A percentile compares a stretch with the other conserved stretches of the same genome.
These are phyloP conservation scores for Invenusta paracnida DNA, from an alignment of 2,888 invertebrate species.

Conservation along the genomic window DNA sequence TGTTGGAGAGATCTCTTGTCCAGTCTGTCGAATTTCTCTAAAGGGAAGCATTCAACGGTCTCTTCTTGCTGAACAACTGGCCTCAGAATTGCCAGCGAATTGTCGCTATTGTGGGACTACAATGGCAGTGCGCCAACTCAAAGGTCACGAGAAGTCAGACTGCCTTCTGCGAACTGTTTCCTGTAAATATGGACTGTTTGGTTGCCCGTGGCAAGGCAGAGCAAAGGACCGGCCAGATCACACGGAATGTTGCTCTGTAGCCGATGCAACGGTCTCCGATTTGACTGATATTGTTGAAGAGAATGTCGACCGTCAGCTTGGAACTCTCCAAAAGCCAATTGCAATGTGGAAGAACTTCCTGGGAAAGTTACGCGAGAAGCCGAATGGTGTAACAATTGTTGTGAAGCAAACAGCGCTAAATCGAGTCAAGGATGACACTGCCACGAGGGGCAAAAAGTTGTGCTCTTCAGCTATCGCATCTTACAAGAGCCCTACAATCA, in stretches of 20 bases:
- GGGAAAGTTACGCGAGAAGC: background rate
- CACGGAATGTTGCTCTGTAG: background rate
- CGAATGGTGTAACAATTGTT: conserved; percentile 17
- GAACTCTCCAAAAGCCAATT: background rate
- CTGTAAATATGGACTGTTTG: conserved; percentile 36
- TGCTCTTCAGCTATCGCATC: background rate
- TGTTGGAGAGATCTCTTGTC: conserved; percentile 30
- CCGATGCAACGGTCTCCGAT: conserved; percentile 6
- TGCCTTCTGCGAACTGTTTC: background rate
- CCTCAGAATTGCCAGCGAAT: conserved; percentile 33
- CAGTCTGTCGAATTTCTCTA: conserved; percentile 35
- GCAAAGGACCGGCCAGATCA: background rate
- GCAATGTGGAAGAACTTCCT: conserved; percentile 19
- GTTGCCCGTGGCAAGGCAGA: conserved; percentile 14
- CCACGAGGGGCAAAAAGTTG: no score
- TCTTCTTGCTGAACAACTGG: conserved; percentile 28
- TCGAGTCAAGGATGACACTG: background rate
- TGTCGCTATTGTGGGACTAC: conserved; percentile 4
- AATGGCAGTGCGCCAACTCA: conserved; percentile 15
- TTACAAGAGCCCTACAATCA: conserved; percentile 31
- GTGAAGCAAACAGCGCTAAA: conserved; percentile 3
- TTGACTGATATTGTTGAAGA: conserved; percentile 32
- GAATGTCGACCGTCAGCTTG: background rate
- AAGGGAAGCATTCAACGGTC: conserved; percentile 22
- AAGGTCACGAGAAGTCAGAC: conserved; percentile 8